Conservation (phyloP, 2,797 vertebrate genomes). For the Tapera naevia region DNA sequence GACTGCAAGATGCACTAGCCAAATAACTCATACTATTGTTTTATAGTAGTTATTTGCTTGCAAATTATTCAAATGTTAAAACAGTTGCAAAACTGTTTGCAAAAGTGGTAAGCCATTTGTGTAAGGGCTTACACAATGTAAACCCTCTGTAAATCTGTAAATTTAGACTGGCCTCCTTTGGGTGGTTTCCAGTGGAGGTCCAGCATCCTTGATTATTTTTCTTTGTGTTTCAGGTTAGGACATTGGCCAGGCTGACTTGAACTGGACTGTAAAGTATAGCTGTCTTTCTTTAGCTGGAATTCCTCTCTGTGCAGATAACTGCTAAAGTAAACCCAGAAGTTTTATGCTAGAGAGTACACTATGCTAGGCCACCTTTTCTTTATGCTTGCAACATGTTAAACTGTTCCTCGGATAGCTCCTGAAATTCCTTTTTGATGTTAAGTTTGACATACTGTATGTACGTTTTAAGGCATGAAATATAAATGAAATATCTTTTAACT, state of each 20-base stretch:
- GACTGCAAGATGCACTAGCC: not conserved
- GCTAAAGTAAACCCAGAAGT: not conserved
- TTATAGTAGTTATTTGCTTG: not conserved
- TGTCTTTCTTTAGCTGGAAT: not conserved
- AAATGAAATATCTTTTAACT: not conserved
- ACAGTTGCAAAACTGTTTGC: not conserved
- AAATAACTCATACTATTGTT: not conserved
- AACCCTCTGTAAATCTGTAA: too few species aligned
- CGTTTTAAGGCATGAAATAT: not conserved
- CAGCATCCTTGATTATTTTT: accelerated
- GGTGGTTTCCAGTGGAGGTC: not conserved
- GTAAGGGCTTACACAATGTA: too few species aligned
- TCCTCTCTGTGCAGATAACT: not conserved
- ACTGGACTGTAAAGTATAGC: not conserved
- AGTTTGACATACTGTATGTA: not conserved
- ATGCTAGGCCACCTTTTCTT: not conserved
- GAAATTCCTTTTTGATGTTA: not conserved
- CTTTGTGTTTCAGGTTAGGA: not conserved
- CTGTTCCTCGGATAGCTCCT: not conserved
- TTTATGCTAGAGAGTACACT: not conserved
- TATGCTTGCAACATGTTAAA: not conserved
- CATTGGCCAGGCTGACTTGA: not conserved
- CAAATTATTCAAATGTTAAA: not conserved
- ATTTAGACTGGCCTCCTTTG: not conserved
- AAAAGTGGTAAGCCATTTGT: not conserved